A percentile compares a stretch with the other conserved stretches of the same genome.
Conservation (phyloP, 2,797 vertebrate species). For the Hirundo rustica region DNA sequence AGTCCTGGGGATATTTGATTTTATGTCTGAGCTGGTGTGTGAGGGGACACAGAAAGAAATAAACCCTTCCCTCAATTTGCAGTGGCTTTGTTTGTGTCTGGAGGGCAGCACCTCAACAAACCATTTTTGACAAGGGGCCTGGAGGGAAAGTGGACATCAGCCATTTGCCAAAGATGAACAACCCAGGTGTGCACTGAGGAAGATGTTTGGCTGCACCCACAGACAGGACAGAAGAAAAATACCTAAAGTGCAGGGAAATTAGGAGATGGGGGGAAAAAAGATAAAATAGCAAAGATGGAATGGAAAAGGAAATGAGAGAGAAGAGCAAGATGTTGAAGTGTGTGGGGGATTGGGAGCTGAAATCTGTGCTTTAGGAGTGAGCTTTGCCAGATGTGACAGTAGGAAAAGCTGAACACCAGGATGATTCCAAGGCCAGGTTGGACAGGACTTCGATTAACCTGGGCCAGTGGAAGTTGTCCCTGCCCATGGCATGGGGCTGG, state of each 20-base stretch:
- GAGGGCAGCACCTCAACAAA: neutral
- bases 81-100: neutral
- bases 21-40: too few relatives aligned
- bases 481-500: neutral
- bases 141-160: neutral
- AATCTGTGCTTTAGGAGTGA: neutral
- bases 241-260: neutral
- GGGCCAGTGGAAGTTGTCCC: neutral
- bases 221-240: neutral
- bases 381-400: neutral
- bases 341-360: neutral
- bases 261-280: fast-evolving
- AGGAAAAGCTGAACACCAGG: neutral
- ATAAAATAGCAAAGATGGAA: neutral
- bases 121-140: neutral
- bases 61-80: too few relatives aligned
- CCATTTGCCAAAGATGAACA: neutral
- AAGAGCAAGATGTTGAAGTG: neutral
- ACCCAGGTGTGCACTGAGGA: neutral
- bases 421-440: neutral
- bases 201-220: neutral
- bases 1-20: too few relatives aligned
- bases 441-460: neutral
- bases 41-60: too few relatives aligned
- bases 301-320: neutral